A percentile compares a stretch with the other conserved stretches of the same genome.
These are phyloP conservation scores for Piscicola geometra DNA, from an alignment of 2,888 invertebrate genomes.

Conservation along the genomic window DNA sequence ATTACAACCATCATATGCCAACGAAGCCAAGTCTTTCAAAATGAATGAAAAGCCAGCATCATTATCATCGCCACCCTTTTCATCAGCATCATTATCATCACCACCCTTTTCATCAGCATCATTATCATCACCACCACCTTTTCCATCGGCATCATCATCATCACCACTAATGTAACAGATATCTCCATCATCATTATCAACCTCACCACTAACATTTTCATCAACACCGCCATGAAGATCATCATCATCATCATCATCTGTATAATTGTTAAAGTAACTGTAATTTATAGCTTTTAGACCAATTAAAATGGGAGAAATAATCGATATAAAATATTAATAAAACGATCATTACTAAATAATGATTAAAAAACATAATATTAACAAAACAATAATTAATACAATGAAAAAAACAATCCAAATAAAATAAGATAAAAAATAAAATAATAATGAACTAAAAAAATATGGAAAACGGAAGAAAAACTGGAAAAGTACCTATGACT, in stretches of 20 bases:
- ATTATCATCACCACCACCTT: not conserved
- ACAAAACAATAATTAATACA: too few species aligned
- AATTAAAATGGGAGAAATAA: too few species aligned
- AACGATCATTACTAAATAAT: too few species aligned
- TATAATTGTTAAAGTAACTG: not conserved
- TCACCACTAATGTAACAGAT: not conserved
- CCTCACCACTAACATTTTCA: too few species aligned
- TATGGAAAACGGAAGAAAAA: too few species aligned
- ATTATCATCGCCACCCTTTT: not conserved
- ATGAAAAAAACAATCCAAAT: too few species aligned
- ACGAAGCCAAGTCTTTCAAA: not conserved
- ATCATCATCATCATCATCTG: not conserved
- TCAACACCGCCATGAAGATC: not conserved
- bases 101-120: not conserved
- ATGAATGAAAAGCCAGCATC: not conserved
- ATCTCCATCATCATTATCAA: too few species aligned
- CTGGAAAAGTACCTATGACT: too few species aligned
- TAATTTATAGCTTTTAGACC: not conserved
- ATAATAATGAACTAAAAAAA: too few species aligned
- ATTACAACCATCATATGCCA: slow-evolving; percentile 2
- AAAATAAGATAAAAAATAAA: too few species aligned
- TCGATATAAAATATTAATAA: too few species aligned
- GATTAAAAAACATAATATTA: too few species aligned
- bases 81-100: not conserved
- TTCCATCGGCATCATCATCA: not conserved